Evolutionary conservation across 2,797 vertebrate genomes (phyloP).

Genomic region (Ctenopoma kingsleyae): DNA sequence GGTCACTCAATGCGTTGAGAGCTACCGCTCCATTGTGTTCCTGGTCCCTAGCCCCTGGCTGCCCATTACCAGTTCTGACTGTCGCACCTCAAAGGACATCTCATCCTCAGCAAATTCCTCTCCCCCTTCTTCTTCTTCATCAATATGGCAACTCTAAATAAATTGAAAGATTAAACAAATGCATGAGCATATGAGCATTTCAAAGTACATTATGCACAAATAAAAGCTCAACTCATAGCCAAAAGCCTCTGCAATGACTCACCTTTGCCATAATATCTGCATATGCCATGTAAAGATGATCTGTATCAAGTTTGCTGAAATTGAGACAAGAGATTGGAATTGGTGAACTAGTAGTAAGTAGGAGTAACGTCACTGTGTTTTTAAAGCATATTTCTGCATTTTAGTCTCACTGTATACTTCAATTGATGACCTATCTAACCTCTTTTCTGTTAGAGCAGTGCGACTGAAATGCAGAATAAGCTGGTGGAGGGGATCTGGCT

Average conservation of each 20-base stretch:
- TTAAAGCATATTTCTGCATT: not conserved
- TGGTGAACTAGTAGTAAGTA: not conserved
- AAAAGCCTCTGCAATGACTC: slow-evolving; percentile 37
- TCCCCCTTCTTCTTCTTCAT: slow-evolving; percentile 88
- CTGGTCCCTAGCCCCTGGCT: slow-evolving; percentile 84
- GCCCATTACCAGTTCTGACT: slow-evolving; percentile 89
- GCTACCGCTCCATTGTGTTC: slow-evolving; percentile 87
- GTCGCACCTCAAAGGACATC: slow-evolving; percentile 93
- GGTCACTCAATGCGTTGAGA: slow-evolving; percentile 83
- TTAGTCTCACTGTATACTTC: not conserved
- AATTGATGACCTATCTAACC: slow-evolving; percentile 73
- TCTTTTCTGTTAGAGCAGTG: slow-evolving; percentile 94
- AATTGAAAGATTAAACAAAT: not conserved
- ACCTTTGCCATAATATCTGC: slow-evolving; percentile 99
- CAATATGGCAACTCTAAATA: slow-evolving; percentile 92
- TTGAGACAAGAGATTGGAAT: slow-evolving; percentile 20
- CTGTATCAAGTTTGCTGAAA: slow-evolving; percentile 92
- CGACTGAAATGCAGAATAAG: slow-evolving; percentile 96
- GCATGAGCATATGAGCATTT: not conserved
- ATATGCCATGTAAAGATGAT: slow-evolving; percentile 95
- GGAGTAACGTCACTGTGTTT: not conserved
- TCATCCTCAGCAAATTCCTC: slow-evolving; percentile 87
- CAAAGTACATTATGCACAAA: not conserved
- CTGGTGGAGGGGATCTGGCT: slow-evolving; percentile 95
- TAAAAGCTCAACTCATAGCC: not conserved